These are phyloP conservation scores for Hepsetus odoe DNA, from an alignment of 2,113 vertebrate genomes.

Conservation along the genomic window DNA sequence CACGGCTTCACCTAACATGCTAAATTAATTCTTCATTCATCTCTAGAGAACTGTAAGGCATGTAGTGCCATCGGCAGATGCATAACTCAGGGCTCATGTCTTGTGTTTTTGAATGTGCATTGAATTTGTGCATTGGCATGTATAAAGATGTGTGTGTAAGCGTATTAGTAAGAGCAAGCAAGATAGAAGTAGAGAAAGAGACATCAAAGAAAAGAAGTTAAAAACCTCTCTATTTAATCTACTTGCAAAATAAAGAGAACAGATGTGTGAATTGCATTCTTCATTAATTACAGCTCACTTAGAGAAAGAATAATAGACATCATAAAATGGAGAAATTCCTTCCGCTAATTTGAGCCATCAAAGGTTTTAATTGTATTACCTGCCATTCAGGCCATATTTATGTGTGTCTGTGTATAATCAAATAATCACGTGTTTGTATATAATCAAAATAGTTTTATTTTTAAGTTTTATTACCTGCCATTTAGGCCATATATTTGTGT, in stretches of 20 bases:
- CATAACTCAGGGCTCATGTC: slow-evolving; percentile 53
- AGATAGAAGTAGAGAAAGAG: neutral
- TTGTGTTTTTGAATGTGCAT: slow-evolving; percentile 31
- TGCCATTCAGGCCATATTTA: neutral
- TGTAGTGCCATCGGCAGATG: slow-evolving; percentile 61
- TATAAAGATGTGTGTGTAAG: neutral
- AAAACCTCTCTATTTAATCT: neutral
- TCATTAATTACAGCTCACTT: too few relatives aligned
- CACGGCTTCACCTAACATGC: slow-evolving; percentile 52
- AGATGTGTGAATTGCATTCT: neutral
- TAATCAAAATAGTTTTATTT: too few relatives aligned
- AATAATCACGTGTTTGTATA: too few relatives aligned
- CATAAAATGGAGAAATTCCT: neutral
- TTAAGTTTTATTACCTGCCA: too few relatives aligned
- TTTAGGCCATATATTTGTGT: too few relatives aligned
- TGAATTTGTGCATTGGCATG: neutral
- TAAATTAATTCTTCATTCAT: slow-evolving; percentile 61
- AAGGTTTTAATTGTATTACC: neutral
- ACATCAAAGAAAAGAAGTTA: slow-evolving; percentile 9
- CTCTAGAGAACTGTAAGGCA: slow-evolving; percentile 59
- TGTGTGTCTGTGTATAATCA: too few relatives aligned
- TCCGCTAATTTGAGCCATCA: neutral
- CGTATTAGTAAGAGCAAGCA: slow-evolving; percentile 13
- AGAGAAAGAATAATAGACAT: neutral
- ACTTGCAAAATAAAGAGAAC: slow-evolving; percentile 6